Base-by-base conservation (phyloP, 2,113 vertebrate genomes). In the Bubalus kerabau region DNA sequence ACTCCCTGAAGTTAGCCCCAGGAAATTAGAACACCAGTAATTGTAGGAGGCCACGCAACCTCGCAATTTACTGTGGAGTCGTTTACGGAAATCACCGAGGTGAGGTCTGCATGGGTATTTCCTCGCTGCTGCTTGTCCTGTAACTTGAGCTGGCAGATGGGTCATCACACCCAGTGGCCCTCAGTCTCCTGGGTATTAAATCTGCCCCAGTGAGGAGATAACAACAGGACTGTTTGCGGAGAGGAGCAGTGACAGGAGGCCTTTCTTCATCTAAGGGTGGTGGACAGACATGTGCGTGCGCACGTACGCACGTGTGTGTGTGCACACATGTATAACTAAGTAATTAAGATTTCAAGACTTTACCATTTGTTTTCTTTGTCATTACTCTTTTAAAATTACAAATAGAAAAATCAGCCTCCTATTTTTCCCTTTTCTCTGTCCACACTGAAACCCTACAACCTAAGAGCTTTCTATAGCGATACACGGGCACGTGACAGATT, bases 1-100 rank as follows among this genome's bases (percentile, higher is more conserved):
- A 97, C 94, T 89, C 76, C 94, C 95, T 94, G 96, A 96, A 98
- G 97, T 98, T 97, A 97, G 97, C 97, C 94, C 97, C 92, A 83
- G 92, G 96, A 97, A 98, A 98, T 95, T 95, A 96, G 96, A 98
- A 95, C 71, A 83, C 54, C 40, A 2, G 85, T 94, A 89, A 96
- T 94, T 97, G 95, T 83, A 96, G 92, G 94, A 97, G 96, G 92
- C 90, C 6, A 89, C 60, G 87, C 90, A 95, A 97, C 87, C 90
- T 36, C 13, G 26, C 83, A 84, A 87, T 96, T 97, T 97, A 84
- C 94, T 90, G 84, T 30, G n/a, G 92, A 82, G 90, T 96, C 92
- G 59, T 64, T 96, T 60, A 96, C 36, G 15, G 84, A 96, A 95
- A 92, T 74, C 87, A 85, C 59, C 64, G 24, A 71, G 30, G 94